Evolutionary conservation across 2,797 vertebrate genomes (phyloP).

Genomic region (Valencia hispanica): DNA sequence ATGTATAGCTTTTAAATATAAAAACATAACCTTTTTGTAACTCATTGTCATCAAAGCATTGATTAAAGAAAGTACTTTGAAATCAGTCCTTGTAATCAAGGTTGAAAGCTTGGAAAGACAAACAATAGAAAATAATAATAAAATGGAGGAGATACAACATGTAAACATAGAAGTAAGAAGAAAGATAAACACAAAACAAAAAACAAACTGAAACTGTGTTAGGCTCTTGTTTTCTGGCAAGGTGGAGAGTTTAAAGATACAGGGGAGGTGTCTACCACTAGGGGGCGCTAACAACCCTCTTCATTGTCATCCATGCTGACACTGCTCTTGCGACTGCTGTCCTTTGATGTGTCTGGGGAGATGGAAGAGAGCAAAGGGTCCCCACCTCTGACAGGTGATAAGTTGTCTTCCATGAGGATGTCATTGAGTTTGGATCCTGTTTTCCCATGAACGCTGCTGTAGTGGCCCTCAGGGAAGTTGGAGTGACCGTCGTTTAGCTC

Average conservation of each 20-base stretch:
- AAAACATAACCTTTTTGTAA: slow-evolving; percentile 66
- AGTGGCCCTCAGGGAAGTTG: slow-evolving; percentile 84
- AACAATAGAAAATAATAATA: slow-evolving; percentile 38
- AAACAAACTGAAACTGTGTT: slow-evolving; percentile 46
- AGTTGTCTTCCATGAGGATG: slow-evolving; percentile 93
- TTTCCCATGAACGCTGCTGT: slow-evolving; percentile 77
- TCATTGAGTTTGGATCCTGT: slow-evolving; percentile 89
- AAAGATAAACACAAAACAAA: slow-evolving; percentile 5
- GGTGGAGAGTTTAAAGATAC: slow-evolving; percentile 40
- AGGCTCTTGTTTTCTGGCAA: slow-evolving; percentile 55
- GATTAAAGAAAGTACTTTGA: slow-evolving; percentile 69
- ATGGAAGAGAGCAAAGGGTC: slow-evolving; percentile 89
- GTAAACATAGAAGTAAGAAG: slow-evolving; percentile 62
- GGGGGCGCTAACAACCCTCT: slow-evolving; percentile 89
- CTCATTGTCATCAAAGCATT: slow-evolving; percentile 72
- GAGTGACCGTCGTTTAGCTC: slow-evolving; percentile 87
- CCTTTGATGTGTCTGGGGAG: slow-evolving; percentile 89
- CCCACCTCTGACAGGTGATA: slow-evolving; percentile 87
- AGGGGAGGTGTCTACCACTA: slow-evolving; percentile 40
- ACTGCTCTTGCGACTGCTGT: slow-evolving; percentile 93
- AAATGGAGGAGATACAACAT: slow-evolving; percentile 52
- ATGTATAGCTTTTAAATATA: slow-evolving; percentile 66
- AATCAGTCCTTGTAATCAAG: slow-evolving; percentile 73
- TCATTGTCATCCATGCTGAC: slow-evolving; percentile 95
- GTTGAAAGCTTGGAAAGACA: slow-evolving; percentile 56